These are phyloP conservation scores for Galeruca laticollis DNA, from an alignment of 2,888 invertebrate genomes.

Conservation along the genomic window DNA sequence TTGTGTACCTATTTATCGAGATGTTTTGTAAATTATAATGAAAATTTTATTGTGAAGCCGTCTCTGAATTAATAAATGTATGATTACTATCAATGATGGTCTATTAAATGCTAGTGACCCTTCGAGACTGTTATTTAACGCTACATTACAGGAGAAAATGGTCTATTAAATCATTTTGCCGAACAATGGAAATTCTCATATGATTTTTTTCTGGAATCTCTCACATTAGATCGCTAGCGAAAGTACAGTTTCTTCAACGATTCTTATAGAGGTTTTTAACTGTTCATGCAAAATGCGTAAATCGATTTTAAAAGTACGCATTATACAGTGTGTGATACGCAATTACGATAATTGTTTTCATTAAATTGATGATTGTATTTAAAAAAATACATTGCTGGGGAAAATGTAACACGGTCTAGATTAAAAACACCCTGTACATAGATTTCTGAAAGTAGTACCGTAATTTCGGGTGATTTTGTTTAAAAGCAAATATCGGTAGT, in stretches of 20 bases:
- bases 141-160: slow-evolving; percentile 17
- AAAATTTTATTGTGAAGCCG: not conserved
- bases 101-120: slow-evolving; percentile 28
- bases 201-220: not conserved
- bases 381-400: too few species aligned
- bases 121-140: slow-evolving; percentile 21
- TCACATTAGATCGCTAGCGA: not conserved
- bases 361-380: too few species aligned
- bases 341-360: too few species aligned
- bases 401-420: too few species aligned
- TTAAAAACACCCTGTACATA: too few species aligned
- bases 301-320: too few species aligned
- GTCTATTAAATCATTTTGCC: slow-evolving; percentile 8
- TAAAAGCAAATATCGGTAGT: too few species aligned
- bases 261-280: not conserved
- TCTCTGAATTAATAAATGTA: slow-evolving; percentile 3
- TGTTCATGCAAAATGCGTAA: not conserved
- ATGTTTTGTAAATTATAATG: not conserved
- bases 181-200: slow-evolving; percentile 13
- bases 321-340: too few species aligned
- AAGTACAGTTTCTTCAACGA: not conserved
- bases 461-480: too few species aligned
- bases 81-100: slow-evolving; percentile 10
- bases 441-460: too few species aligned
- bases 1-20: not conserved